These are phyloP conservation scores for Aphelenchoides fujianensis DNA, from an alignment of 1,140 invertebrate species.

Conservation along the genomic window DNA sequence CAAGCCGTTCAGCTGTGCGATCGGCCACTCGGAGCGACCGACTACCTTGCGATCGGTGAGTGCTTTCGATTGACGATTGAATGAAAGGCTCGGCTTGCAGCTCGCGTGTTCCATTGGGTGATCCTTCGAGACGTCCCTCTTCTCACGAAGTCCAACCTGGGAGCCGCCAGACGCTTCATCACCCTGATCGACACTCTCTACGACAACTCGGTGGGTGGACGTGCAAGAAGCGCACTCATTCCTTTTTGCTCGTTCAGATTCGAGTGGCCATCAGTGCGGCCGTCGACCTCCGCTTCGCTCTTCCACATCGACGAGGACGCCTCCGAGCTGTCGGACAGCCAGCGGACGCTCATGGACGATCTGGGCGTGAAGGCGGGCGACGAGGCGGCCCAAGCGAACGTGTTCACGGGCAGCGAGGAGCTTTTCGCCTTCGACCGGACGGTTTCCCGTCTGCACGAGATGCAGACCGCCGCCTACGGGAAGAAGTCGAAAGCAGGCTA, in stretches of 20 bases:
- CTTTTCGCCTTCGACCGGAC: conserved; percentile 92
- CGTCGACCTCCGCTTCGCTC: conserved; percentile 79
- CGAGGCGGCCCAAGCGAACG: conserved; percentile 72
- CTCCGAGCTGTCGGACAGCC: conserved; percentile 70
- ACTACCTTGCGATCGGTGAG: conserved; percentile 74
- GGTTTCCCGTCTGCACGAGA: conserved; percentile 83
- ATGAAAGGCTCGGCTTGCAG: conserved; percentile 63
- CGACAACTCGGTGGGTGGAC: conserved; percentile 81
- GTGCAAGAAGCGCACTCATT: no score
- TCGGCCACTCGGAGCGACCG: conserved; percentile 78
- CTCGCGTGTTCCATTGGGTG: conserved; percentile 88
- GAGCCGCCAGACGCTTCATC: conserved; percentile 87
- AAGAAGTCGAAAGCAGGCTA: not conserved
- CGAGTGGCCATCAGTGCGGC: no score
- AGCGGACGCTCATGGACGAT: conserved; percentile 87
- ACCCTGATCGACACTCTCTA: conserved; percentile 95
- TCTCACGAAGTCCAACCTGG: conserved; percentile 71
- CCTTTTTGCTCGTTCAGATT: no score
- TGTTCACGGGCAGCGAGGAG: conserved; percentile 95
- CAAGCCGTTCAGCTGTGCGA: conserved; percentile 47
- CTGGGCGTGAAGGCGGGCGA: conserved; percentile 71
- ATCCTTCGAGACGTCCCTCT: conserved; percentile 84
- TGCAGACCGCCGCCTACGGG: conserved; percentile 90
- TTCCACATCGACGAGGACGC: conserved; percentile 69
- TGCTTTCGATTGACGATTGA: not conserved